phyloP scores from a whole-genome alignment of 2,797 vertebrate species.

The Malurus leucopterus region DNA sequence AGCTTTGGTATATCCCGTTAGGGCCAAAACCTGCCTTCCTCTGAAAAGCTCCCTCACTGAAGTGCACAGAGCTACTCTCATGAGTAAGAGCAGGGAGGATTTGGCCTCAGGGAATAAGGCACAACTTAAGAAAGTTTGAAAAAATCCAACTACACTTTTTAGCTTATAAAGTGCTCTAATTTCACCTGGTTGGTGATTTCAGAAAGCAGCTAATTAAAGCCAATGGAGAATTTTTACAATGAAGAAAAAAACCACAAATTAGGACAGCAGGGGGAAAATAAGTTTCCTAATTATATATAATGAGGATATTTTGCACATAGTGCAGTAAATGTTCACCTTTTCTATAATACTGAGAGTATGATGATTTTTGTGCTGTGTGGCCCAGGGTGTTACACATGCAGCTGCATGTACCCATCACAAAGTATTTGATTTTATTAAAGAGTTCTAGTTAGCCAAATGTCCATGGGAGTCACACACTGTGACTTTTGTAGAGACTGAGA shows the following conservation, averaged over 20 bases:
- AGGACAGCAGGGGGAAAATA: constrained; percentile 26
- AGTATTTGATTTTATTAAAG: neutral
- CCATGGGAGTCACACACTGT: neutral
- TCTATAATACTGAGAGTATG: neutral
- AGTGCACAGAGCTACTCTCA: constrained; percentile 4
- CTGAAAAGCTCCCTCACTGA: constrained; percentile 19
- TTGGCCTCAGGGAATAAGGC: constrained; percentile 36
- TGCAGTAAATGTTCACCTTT: neutral
- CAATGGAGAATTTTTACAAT: constrained; percentile 13
- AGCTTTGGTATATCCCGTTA: neutral
- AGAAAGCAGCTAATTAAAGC: constrained; percentile 38
- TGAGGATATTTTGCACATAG: neutral
- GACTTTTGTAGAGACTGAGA: neutral
- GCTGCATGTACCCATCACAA: fast-evolving
- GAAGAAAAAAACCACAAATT: neutral
- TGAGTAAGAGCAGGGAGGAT: constrained; percentile 3
- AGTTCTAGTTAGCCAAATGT: neutral
- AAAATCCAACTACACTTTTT: constrained; percentile 2
- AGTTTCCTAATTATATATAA: constrained; percentile 27
- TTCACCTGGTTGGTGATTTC: constrained; percentile 39
- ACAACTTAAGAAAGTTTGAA: neutral
- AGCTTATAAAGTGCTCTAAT: constrained; percentile 33
- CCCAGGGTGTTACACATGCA: neutral
- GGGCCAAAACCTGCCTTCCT: neutral
- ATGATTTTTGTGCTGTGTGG: neutral